phyloP scores from a whole-genome alignment of 2,113 vertebrate genomes.

The Odocoileus virginianus region DNA sequence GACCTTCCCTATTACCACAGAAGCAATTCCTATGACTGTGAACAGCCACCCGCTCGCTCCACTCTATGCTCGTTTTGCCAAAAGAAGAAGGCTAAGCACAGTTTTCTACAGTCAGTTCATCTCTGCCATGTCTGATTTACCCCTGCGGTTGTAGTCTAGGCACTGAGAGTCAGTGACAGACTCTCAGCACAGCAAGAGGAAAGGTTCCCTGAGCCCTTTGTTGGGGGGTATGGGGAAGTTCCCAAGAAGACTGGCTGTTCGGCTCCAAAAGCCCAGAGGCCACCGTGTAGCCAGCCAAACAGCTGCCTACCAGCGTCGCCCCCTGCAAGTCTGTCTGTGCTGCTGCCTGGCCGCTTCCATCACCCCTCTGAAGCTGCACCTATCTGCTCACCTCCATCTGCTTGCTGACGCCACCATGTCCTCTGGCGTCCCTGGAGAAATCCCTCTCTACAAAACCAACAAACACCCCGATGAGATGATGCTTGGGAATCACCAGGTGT shows the following conservation, averaged over 20 bases:
- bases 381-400: neutral
- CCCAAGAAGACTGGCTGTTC: neutral
- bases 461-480: neutral
- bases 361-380: neutral
- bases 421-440: neutral
- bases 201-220: neutral
- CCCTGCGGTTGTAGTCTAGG: neutral
- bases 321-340: no score
- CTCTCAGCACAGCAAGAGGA: neutral
- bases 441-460: neutral
- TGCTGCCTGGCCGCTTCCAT: neutral
- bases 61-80: neutral
- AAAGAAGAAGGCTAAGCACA: neutral
- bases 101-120: neutral
- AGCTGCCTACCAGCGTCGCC: fast-evolving
- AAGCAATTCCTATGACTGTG: neutral
- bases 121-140: neutral
- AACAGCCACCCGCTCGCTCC: neutral
- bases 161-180: neutral
- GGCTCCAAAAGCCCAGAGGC: neutral
- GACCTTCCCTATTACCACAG: neutral
- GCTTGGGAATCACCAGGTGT: neutral
- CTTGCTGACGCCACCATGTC: neutral
- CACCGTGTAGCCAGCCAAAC: neutral
- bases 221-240: neutral